Evolutionary conservation across 1,140 invertebrate species (phyloP).

Genomic region (Neomicropteryx cornuta): DNA sequence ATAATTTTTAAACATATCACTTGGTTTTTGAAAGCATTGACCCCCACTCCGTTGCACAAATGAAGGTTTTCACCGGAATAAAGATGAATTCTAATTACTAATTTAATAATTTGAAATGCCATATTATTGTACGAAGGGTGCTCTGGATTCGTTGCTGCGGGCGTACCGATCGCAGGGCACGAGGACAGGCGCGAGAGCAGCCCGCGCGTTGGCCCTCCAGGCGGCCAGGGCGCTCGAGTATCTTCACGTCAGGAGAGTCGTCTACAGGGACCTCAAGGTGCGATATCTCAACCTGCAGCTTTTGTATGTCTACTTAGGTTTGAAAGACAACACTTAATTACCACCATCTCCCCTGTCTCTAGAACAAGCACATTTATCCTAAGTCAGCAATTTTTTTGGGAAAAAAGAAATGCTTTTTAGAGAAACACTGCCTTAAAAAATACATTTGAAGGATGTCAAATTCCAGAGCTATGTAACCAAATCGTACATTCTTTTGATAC

Average conservation of each 20-base stretch:
- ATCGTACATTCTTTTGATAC: too few relatives aligned
- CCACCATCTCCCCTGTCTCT: too few relatives aligned
- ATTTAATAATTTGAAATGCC: not conserved
- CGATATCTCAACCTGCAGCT: too few relatives aligned
- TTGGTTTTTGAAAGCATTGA: too few relatives aligned
- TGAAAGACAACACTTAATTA: too few relatives aligned
- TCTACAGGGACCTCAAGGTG: constrained; percentile 89
- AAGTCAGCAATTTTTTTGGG: not conserved
- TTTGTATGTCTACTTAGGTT: too few relatives aligned
- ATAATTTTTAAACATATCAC: too few relatives aligned
- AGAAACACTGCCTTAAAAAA: too few relatives aligned
- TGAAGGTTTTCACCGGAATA: not conserved
- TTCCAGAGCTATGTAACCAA: too few relatives aligned
- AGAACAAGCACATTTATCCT: too few relatives aligned
- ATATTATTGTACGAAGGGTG: constrained; percentile 47
- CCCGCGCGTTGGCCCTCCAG: constrained; percentile 82
- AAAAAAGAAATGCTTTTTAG: not conserved
- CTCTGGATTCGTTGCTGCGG: constrained; percentile 70
- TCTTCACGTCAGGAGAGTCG: constrained; percentile 86
- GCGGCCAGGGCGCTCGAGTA: constrained; percentile 92
- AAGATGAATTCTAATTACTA: not conserved
- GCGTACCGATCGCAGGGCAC: constrained; percentile 76
- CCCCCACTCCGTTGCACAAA: too few relatives aligned
- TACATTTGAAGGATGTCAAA: too few relatives aligned
- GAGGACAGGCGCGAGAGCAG: constrained; percentile 63